Evolutionary conservation across 2,888 invertebrate genomes (phyloP).

Genomic region (Volucella zonaria): DNA sequence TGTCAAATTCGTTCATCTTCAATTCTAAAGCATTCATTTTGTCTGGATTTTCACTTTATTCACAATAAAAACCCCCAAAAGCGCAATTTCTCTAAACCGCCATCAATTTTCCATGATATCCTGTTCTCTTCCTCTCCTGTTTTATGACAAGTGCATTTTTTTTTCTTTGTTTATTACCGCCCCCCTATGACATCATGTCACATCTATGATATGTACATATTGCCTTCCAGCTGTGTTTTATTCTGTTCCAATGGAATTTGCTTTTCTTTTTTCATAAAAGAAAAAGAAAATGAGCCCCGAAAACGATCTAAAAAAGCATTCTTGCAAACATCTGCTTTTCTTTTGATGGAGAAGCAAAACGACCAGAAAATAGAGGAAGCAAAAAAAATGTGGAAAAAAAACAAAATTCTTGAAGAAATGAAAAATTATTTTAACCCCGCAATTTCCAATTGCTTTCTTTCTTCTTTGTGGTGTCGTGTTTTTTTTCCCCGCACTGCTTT

Average conservation of each 20-base stretch:
- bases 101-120: background rate
- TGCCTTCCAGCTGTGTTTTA: slow-evolving; percentile 10
- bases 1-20: no score
- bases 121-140: background rate
- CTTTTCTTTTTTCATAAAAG: slow-evolving; percentile 7
- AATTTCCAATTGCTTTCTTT: slow-evolving; percentile 10
- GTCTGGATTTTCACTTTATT: no score
- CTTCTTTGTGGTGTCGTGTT: slow-evolving; percentile 14
- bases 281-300: background rate
- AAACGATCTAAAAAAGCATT: slow-evolving; percentile 8
- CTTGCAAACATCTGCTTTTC: slow-evolving; percentile 52
- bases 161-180: no score
- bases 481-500: background rate
- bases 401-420: background rate
- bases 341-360: slow-evolving; percentile 20
- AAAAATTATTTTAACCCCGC: slow-evolving; percentile 17
- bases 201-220: slow-evolving; percentile 6
- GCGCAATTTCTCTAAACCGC: background rate
- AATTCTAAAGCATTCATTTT: no score
- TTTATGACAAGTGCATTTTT: background rate
- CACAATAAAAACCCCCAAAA: background rate
- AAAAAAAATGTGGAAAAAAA: background rate
- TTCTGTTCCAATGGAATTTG: slow-evolving; percentile 11
- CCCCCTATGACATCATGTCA: slow-evolving; percentile 32
- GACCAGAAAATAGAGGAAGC: slow-evolving; percentile 12